These are phyloP conservation scores for Phoxinus dragarum DNA, from an alignment of 2,797 vertebrate genomes.

Conservation along the genomic window DNA sequence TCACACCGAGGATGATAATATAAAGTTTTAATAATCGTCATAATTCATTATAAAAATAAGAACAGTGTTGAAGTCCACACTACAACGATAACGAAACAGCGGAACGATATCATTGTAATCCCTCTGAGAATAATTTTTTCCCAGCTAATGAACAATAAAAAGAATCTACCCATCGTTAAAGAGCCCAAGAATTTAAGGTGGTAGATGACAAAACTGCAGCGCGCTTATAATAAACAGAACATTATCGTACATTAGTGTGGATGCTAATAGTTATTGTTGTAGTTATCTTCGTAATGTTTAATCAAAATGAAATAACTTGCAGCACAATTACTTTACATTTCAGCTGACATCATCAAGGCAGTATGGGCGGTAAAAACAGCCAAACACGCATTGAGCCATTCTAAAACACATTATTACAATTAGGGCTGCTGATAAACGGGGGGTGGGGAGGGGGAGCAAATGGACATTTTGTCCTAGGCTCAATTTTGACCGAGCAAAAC, in stretches of 20 bases:
- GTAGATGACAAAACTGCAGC: not conserved
- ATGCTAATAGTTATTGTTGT: not conserved
- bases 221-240: not conserved
- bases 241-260: not conserved
- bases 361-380: not conserved
- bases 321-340: not conserved
- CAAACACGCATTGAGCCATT: not conserved
- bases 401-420: not conserved
- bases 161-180: too few relatives aligned
- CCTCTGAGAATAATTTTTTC: not conserved
- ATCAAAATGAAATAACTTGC: not conserved
- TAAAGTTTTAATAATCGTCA: not conserved
- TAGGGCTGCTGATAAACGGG: too few relatives aligned
- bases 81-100: not conserved
- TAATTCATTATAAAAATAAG: not conserved
- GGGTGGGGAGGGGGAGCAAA: fast-evolving
- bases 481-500: not conserved
- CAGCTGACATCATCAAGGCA: not conserved
- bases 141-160: not conserved
- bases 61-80: not conserved
- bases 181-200: not conserved
- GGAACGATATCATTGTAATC: not conserved
- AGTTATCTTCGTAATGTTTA: not conserved
- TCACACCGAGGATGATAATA: not conserved
- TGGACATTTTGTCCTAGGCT: not conserved